Conservation (phyloP, 2,888 invertebrate species). For the Cataglyphis rosenhaueri region DNA sequence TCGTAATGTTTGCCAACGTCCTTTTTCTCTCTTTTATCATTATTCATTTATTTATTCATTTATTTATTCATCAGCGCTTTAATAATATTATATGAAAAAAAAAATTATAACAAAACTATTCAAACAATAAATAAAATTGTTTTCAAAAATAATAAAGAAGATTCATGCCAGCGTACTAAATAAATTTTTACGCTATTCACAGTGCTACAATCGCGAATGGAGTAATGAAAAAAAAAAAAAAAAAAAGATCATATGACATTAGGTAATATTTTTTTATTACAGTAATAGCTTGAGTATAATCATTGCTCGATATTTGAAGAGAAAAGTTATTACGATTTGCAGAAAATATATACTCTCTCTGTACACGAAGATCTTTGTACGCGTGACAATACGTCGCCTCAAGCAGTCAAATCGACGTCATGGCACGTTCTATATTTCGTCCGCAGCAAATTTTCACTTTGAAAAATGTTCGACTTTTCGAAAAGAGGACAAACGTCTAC, state of each 20-base stretch:
- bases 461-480: constrained; percentile 42
- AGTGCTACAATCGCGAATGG: neutral
- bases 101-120: neutral
- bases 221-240: neutral
- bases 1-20: neutral
- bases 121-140: neutral
- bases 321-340: constrained; percentile 8
- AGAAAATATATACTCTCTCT: neutral
- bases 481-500: constrained; percentile 34
- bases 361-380: neutral
- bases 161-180: constrained; percentile 3
- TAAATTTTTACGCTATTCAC: neutral
- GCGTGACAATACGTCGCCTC: constrained; percentile 18
- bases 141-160: neutral
- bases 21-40: neutral
- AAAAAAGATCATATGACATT: neutral
- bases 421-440: neutral
- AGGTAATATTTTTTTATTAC: neutral
- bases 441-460: constrained; percentile 28
- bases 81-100: neutral
- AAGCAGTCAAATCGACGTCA: constrained; percentile 28
- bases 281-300: neutral
- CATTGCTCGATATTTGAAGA: neutral
- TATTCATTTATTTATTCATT: neutral
- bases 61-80: neutral